Percentiles rank a stretch among this genome's conserved stretches.
Conservation (phyloP, 2,888 invertebrate genomes). For the Acleris holmiana region DNA sequence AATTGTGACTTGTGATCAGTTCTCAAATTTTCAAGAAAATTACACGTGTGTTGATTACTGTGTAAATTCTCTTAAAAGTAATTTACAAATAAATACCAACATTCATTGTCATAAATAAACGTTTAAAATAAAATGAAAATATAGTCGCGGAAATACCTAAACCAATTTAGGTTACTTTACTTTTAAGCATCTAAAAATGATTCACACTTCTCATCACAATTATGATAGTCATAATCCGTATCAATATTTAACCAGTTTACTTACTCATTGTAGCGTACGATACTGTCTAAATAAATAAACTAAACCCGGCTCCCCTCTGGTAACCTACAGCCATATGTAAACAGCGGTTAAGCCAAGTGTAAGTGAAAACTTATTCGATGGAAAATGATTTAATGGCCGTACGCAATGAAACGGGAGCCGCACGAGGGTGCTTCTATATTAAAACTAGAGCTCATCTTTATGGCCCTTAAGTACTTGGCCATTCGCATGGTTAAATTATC, state of each 20-base stretch:
- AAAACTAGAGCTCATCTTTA: slow-evolving; percentile 12
- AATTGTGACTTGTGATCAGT: no score
- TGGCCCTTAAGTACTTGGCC: background rate
- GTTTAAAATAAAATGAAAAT: no score
- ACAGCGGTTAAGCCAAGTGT: slow-evolving; percentile 47
- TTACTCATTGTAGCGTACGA: slow-evolving; percentile 42
- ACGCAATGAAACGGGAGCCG: slow-evolving; percentile 31
- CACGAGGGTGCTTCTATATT: slow-evolving; percentile 30
- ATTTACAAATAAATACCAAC: no score
- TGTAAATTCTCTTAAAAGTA: no score
- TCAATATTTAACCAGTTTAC: slow-evolving; percentile 34
- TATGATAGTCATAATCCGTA: background rate
- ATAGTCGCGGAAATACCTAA: no score
- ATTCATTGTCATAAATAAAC: no score
- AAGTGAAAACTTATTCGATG: slow-evolving; percentile 52
- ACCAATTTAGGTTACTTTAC: no score
- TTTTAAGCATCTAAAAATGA: no score
- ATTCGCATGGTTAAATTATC: background rate
- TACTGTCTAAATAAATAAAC: slow-evolving; percentile 30
- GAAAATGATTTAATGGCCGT: slow-evolving; percentile 51
- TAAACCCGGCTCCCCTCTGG: slow-evolving; percentile 27
- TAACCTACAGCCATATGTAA: slow-evolving; percentile 44
- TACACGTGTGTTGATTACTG: no score
- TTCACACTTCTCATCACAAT: no score
- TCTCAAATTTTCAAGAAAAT: no score